Evolutionary conservation across 2,888 invertebrate genomes (phyloP).

Genomic region (Andrena marginata): DNA sequence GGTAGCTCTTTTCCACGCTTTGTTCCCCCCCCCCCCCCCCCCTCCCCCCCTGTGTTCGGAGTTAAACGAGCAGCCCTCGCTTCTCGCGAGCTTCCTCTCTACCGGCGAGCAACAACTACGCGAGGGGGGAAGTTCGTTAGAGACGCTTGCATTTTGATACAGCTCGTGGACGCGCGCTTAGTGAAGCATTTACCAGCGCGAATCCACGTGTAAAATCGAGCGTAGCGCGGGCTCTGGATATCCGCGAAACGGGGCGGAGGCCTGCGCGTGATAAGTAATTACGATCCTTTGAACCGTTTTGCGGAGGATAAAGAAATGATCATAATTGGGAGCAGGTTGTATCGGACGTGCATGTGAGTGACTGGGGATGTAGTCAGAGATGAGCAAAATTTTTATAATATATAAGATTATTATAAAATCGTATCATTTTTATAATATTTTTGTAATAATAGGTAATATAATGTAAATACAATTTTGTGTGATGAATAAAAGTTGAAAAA

Average conservation of each 20-base stretch:
- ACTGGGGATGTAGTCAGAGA: no score
- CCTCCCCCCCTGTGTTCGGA: constrained; percentile 9
- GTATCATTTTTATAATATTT: no score
- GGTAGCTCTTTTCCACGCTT: constrained; percentile 24
- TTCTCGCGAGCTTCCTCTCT: neutral
- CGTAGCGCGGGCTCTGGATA: neutral
- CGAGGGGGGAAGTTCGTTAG: constrained; percentile 27
- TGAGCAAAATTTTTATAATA: no score
- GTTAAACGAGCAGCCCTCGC: constrained; percentile 33
- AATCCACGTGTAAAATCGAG: constrained; percentile 4
- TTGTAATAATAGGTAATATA: no score
- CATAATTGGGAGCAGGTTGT: no score
- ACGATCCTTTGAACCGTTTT: neutral
- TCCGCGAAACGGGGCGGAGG: neutral
- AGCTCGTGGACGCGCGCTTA: constrained; percentile 32
- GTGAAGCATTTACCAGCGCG: constrained; percentile 25
- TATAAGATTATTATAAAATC: no score
- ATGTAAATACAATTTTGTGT: no score
- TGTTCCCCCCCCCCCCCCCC: constrained; percentile 26
- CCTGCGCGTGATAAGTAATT: neutral
- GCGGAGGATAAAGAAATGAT: no score
- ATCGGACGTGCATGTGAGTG: no score
- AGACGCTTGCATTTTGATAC: constrained; percentile 44
- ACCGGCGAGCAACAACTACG: neutral
- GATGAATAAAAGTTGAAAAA: no score